Percentiles rank a stretch among this genome's conserved stretches.
Evolutionary conservation across 2,888 invertebrate genomes (phyloP).

Genomic region (Sphaerophoria rueppellii): DNA sequence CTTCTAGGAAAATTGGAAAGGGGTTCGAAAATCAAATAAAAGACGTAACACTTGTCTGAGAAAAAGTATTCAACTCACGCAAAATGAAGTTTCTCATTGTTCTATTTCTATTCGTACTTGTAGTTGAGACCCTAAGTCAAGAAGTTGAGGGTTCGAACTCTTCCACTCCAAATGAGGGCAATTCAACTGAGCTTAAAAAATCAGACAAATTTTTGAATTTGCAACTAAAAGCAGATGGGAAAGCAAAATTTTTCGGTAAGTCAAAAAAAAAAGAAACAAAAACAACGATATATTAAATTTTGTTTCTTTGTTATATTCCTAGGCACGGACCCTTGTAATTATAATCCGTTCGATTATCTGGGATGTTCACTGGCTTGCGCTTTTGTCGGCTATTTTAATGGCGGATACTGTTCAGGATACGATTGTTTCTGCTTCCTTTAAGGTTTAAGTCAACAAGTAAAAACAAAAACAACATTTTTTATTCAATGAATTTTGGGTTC

Average conservation of each 20-base stretch:
- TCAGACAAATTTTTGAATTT: slow-evolving; percentile 9
- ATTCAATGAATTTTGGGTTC: no score
- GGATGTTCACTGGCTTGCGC: slow-evolving; percentile 22
- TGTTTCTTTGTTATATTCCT: neutral
- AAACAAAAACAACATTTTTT: neutral
- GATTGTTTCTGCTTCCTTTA: slow-evolving; percentile 48
- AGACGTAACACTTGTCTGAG: no score
- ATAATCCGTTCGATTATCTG: slow-evolving; percentile 21
- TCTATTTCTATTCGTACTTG: slow-evolving; percentile 5
- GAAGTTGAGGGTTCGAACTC: neutral
- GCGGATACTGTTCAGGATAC: slow-evolving; percentile 48
- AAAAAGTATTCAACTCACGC: no score
- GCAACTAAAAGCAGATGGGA: neutral
- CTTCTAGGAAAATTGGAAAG: no score
- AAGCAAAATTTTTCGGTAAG: slow-evolving; percentile 27
- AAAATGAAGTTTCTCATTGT: neutral
- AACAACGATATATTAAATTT: no score
- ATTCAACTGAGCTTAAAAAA: neutral
- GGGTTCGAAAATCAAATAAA: no score
- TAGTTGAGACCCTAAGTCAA: neutral
- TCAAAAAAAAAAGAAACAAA: no score
- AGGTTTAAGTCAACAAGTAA: neutral
- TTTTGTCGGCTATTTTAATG: slow-evolving; percentile 30
- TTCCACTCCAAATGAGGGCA: neutral
- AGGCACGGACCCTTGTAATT: slow-evolving; percentile 51